Evolutionary conservation across 2,797 vertebrate species (phyloP).

Genomic region (Eleutherodactylus coqui): DNA sequence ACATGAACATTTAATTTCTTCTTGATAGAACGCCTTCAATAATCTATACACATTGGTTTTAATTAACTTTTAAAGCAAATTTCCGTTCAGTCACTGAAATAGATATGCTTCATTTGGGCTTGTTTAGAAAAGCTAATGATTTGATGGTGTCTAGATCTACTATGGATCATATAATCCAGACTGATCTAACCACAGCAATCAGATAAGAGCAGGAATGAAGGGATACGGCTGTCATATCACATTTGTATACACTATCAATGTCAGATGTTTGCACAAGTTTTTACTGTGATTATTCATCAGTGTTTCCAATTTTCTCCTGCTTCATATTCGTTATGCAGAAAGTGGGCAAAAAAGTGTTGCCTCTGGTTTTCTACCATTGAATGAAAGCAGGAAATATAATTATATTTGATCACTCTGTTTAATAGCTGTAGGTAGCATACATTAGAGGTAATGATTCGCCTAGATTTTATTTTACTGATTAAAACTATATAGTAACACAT

Average conservation of each 20-base stretch:
- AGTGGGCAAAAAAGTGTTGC: background rate
- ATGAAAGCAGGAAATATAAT: background rate
- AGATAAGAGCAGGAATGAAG: slow-evolving; percentile 55
- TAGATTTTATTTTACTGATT: too few species aligned
- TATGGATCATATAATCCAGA: slow-evolving; percentile 57
- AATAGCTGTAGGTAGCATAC: background rate
- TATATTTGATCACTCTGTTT: background rate
- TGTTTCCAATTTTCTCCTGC: slow-evolving; percentile 13
- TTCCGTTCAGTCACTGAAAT: slow-evolving; percentile 56
- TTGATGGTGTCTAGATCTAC: slow-evolving; percentile 57
- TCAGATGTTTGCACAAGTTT: slow-evolving; percentile 59
- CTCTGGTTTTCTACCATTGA: background rate
- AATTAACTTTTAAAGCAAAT: slow-evolving; percentile 63
- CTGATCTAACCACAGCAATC: slow-evolving; percentile 53
- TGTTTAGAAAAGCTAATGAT: slow-evolving; percentile 59
- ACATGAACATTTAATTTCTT: slow-evolving; percentile 40
- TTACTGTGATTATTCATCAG: slow-evolving; percentile 24
- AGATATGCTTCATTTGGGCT: slow-evolving; percentile 59
- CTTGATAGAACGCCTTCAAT: slow-evolving; percentile 40
- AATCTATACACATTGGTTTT: slow-evolving; percentile 64
- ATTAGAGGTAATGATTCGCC: background rate
- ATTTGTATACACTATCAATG: slow-evolving; percentile 56
- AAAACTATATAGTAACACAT: too few species aligned
- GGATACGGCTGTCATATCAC: slow-evolving; percentile 57
- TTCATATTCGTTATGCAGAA: slow-evolving; percentile 6